Evolutionary conservation across 2,113 vertebrate species (phyloP), one percentile per base, ranked within the genome.

Genomic region (Psittacula cyanocephala): DNA sequence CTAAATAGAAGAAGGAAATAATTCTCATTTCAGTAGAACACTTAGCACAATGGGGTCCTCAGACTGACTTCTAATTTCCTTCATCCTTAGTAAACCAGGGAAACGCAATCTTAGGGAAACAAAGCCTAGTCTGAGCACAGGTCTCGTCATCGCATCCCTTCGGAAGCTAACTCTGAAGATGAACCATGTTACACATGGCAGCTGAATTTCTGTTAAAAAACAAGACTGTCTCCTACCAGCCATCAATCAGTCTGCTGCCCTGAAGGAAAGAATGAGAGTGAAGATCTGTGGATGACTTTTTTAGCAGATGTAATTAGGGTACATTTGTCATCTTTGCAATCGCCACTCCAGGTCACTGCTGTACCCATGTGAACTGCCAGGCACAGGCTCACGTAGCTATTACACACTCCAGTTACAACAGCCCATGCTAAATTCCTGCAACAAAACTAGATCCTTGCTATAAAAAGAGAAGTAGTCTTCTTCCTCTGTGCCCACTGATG

Each of bases 281-380:
- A 88, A 92, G 33, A 71, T n/a, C 10, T 35, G 35, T 27, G 55
- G 23, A 46, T 81, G 24, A 35, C 2, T 55, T 75, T 88, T 68
- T 86, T 68, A 4, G 1, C 31, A 77, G 59, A 27, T 31, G 27
- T 18, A n/a, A 27, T 53, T 35, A 77, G 29, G 18, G 27, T 35
- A 27, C 29, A 39, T 17, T 79, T 57, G 20, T 52, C 65, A 75
- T 50, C 47, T 76, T 67, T 15, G 6, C 50, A 41, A 53, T 19
- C 0, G 0, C 31, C 47, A 35, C 49, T 67, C 28, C 19, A 27
- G 59, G 28, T 76, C n/a, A 50, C 11, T 10, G 15, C 35, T 7
- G 29, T 18, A 53, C 20, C 9, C 11, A 0, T 16, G 39, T 35
- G 64, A 88, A 9, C 55, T 24, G 64, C 84, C 68, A 44, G 57